A percentile compares a stretch with the other conserved stretches of the same genome.
Conservation (phyloP, 30 jellyfish, hydroid and myxozoan genomes). For the Aurelia aurita region DNA sequence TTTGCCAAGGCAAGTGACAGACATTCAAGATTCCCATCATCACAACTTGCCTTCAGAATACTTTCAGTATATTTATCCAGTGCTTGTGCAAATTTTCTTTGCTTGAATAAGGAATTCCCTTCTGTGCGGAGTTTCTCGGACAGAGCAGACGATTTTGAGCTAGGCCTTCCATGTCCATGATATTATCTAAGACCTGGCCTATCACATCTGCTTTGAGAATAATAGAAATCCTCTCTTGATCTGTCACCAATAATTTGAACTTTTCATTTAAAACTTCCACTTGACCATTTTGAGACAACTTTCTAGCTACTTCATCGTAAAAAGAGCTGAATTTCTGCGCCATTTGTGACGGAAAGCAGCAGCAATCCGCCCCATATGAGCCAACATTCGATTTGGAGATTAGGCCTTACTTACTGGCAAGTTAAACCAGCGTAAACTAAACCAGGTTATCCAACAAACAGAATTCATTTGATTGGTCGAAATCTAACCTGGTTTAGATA, state of each 20-base stretch:
- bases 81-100: constrained; percentile 45
- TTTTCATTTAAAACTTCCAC: constrained; percentile 13
- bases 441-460: too few species aligned
- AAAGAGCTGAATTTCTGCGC: constrained; percentile 9
- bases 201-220: constrained; percentile 16
- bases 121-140: constrained; percentile 34
- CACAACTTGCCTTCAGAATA: constrained; percentile 33
- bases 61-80: constrained; percentile 50
- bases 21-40: constrained; percentile 24
- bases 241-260: constrained; percentile 22
- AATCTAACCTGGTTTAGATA: too few species aligned
- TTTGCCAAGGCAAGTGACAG: constrained; percentile 82
- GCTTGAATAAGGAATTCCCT: constrained; percentile 61
- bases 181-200: not conserved
- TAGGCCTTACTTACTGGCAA: too few species aligned
- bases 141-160: constrained; percentile 29
- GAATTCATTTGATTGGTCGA: too few species aligned
- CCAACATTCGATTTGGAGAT: too few species aligned
- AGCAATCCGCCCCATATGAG: too few species aligned
- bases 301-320: constrained; percentile 1
- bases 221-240: constrained; percentile 20
- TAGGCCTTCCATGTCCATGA: not conserved
- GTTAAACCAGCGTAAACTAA: too few species aligned
- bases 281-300: not conserved
- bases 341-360: not conserved